Evolutionary conservation across 2,113 vertebrate species (phyloP).

Genomic region (Dromiciops gliroides): DNA sequence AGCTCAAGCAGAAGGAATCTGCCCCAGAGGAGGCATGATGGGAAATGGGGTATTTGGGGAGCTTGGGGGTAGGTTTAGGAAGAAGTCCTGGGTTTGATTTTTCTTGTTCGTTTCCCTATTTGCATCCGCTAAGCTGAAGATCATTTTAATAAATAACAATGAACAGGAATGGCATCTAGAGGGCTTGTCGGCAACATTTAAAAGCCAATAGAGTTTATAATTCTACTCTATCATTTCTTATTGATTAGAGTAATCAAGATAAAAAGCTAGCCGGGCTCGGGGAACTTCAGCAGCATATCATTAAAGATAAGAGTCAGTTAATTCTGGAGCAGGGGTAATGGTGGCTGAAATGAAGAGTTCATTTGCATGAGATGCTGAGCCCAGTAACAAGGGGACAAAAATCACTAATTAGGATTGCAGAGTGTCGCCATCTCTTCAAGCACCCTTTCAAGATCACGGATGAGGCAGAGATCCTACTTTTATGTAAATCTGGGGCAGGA

Average conservation of each 20-base stretch:
- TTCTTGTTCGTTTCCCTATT: slow-evolving; percentile 76
- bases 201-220: slow-evolving; percentile 92
- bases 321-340: slow-evolving; percentile 90
- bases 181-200: slow-evolving; percentile 87
- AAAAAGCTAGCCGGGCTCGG: slow-evolving; percentile 89
- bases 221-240: slow-evolving; percentile 91
- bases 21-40: neutral
- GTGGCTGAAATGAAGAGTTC: slow-evolving; percentile 91
- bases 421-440: slow-evolving; percentile 89
- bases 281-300: slow-evolving; percentile 91
- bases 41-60: neutral
- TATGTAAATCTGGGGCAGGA: slow-evolving; percentile 84
- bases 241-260: slow-evolving; percentile 94
- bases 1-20: slow-evolving; percentile 40
- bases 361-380: slow-evolving; percentile 96
- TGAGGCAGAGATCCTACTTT: slow-evolving; percentile 80
- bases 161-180: slow-evolving; percentile 84
- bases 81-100: slow-evolving; percentile 44
- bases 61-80: neutral
- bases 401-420: slow-evolving; percentile 97
- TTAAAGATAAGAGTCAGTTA: slow-evolving; percentile 95
- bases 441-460: slow-evolving; percentile 87
- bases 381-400: slow-evolving; percentile 94
- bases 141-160: slow-evolving; percentile 88
- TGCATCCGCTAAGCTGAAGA: slow-evolving; percentile 82